Base-by-base conservation (phyloP, 1,140 invertebrate species). In the Phthorimaea operculella region DNA sequence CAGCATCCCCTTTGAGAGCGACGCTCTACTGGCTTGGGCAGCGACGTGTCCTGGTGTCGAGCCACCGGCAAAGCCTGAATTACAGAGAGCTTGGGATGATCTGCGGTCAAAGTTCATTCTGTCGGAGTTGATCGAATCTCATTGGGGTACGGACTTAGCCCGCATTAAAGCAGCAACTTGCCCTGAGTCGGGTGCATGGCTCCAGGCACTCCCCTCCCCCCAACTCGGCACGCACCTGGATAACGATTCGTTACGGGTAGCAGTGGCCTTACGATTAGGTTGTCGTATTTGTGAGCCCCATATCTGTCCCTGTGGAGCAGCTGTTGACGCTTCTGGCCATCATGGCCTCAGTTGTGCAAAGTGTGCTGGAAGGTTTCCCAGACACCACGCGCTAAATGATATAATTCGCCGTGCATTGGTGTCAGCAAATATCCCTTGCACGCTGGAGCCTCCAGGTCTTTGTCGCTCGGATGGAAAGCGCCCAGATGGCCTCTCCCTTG, bases 41-140 rank as follows among this genome's bases (percentile, higher is more conserved):
- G 7, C 49, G 14, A 14, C 14, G 17, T 21, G 28, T 21, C 49
- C 49, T 14, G 11, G 18, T 33, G 49, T n/a, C 10, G 14, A 17
- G 7, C 10, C 28, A 28, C 49, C 49, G 9, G 28, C 11, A n/a
- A 9, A 51, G 18, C 0, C 49, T 6, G 17, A 21, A 11, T 5
- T 16, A n/a, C 49, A 51, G 10, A 17, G 28, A 12, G 17, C n/a
- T 8, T 51, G 49, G 49, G 49, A 51, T 48, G 39, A 42, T 42
- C 11, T 42, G 14, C 11, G 8, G 14, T 11, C 39, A n/a, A 11
- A 14, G 9, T 14, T 42, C 9, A 14, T 42, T 42, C 2, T 42
- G 39, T 14, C 11, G 39, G 39, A 42, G 39, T 14, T 42, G 11
- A 42, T 42, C 11, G 14, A 14, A 4, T 3, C 3, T n/a, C 14